phyloP scores from a whole-genome alignment of 2,797 vertebrate species.

The Crenichthys baileyi region DNA sequence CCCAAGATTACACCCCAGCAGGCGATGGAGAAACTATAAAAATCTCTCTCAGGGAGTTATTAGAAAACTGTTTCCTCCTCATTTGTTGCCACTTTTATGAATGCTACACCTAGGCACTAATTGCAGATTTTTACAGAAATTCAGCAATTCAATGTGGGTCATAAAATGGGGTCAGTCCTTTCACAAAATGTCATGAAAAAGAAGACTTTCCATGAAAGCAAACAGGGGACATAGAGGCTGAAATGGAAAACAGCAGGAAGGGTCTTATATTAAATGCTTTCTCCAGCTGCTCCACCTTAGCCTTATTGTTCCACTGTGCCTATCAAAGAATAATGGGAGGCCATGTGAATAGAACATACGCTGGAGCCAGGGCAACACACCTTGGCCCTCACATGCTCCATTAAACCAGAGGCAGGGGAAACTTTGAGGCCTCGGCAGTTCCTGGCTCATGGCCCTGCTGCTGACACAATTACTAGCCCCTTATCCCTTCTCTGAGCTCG shows the following conservation, averaged over 20 bases:
- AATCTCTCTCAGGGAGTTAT: conserved; percentile 21
- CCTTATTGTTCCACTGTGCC: conserved; percentile 68
- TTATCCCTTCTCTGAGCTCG: conserved; percentile 40
- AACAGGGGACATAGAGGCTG: conserved; percentile 53
- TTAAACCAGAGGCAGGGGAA: conserved; percentile 68
- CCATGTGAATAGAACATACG: conserved; percentile 49
- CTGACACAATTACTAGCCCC: conserved; percentile 69
- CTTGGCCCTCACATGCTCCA: conserved; percentile 67
- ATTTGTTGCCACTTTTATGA: conserved; percentile 34
- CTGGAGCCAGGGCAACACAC: conserved; percentile 48
- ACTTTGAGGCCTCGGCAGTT: conserved; percentile 64
- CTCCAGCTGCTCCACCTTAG: conserved; percentile 74
- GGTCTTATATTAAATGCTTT: conserved; percentile 73
- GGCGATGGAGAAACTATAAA: conserved; percentile 19
- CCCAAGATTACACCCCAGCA: conserved; percentile 46
- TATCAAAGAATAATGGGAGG: conserved; percentile 50
- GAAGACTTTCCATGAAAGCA: conserved; percentile 30
- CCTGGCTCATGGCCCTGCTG: conserved; percentile 57
- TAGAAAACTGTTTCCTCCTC: conserved; percentile 15
- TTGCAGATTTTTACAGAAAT: conserved; percentile 24
- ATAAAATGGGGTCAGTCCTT: conserved; percentile 3
- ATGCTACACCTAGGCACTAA: conserved; percentile 4
- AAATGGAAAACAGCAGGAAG: conserved; percentile 68
- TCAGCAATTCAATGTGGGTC: conserved; percentile 20
- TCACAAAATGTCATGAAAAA: conserved; percentile 28